Evolutionary conservation across 2,888 invertebrate species (phyloP).

Genomic region (Nomada goodeniana): DNA sequence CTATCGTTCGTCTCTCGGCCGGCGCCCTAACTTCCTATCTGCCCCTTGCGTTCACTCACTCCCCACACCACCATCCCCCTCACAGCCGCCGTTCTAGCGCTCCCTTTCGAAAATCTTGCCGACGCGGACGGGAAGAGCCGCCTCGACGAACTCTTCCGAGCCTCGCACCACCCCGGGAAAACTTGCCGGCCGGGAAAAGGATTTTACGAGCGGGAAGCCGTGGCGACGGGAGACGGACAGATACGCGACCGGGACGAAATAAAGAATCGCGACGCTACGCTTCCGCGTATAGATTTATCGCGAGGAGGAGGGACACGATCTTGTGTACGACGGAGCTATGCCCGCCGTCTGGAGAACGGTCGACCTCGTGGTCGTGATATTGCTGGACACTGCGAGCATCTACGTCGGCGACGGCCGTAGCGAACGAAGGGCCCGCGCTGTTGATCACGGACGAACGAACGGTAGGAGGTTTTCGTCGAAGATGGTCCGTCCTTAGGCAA

Average conservation of each 20-base stretch:
- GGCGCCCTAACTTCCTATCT: conserved; percentile 1
- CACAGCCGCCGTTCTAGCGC: background rate
- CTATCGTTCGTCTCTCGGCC: conserved; percentile 22
- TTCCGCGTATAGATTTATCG: too few species aligned
- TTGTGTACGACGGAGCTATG: too few species aligned
- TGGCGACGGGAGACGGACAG: background rate
- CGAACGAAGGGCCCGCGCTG: too few species aligned
- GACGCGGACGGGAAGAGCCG: conserved; percentile 8
- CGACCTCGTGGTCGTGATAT: too few species aligned
- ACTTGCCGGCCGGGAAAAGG: background rate
- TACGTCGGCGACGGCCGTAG: too few species aligned
- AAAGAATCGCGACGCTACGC: background rate
- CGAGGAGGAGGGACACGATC: too few species aligned
- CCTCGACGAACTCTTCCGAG: conserved; percentile 16
- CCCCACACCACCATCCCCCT: too few species aligned
- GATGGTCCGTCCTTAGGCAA: too few species aligned
- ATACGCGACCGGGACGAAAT: background rate
- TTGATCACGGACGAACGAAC: too few species aligned
- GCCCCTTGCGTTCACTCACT: background rate
- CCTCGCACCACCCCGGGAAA: conserved; percentile 7
- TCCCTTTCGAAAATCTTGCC: background rate
- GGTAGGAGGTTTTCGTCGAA: too few species aligned
- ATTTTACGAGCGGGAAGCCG: background rate
- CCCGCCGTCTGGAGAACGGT: too few species aligned
- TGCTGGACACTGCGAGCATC: too few species aligned